Percentiles rank a stretch among this genome's conserved stretches.
Evolutionary conservation across 2,888 invertebrate genomes (phyloP).

Genomic region (Phlogophora meticulosa): DNA sequence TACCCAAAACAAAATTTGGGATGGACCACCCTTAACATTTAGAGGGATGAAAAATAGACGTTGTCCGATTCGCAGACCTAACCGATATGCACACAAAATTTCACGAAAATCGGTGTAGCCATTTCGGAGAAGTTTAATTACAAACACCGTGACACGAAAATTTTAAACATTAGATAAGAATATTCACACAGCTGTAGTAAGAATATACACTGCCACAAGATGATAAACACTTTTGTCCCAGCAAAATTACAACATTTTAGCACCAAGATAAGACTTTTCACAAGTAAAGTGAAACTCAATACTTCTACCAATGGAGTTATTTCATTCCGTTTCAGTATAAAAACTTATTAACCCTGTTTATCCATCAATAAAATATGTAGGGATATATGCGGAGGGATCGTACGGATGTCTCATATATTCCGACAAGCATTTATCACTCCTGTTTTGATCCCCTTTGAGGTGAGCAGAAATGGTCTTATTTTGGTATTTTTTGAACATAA

Average conservation of each 20-base stretch:
- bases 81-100: no score
- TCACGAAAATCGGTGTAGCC: no score
- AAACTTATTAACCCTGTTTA: conserved; percentile 24
- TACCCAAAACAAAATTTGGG: no score
- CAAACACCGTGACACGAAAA: no score
- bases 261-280: not conserved
- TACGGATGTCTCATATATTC: not conserved
- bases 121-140: no score
- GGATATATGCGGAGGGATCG: conserved; percentile 5
- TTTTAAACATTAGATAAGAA: no score
- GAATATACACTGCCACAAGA: not conserved
- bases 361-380: conserved; percentile 36
- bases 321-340: conserved; percentile 19
- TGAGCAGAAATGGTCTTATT: not conserved
- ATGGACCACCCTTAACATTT: no score
- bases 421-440: conserved; percentile 32
- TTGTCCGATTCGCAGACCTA: no score
- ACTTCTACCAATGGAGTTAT: conserved; percentile 25
- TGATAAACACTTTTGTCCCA: not conserved
- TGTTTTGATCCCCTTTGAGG: conserved; percentile 16
- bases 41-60: no score
- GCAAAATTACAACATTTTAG: not conserved
- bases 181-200: no score
- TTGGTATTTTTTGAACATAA: not conserved
- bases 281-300: conserved; percentile 17